Percentiles rank a stretch among this genome's conserved stretches.
phyloP scores from a whole-genome alignment of 1,140 invertebrate species.

The Venustaconcha ellipsiformis region DNA sequence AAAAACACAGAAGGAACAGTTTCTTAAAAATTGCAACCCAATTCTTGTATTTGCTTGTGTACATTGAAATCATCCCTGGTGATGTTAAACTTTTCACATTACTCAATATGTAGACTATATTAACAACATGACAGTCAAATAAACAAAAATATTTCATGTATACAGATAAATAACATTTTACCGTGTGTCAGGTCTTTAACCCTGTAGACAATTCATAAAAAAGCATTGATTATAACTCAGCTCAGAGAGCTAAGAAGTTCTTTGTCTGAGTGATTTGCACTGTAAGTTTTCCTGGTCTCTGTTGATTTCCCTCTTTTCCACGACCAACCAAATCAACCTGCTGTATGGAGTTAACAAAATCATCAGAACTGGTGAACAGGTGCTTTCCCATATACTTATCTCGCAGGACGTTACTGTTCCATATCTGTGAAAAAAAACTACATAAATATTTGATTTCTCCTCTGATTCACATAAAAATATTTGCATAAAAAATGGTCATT shows the following conservation, averaged over 20 bases:
- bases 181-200: too few species aligned
- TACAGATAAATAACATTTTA: too few species aligned
- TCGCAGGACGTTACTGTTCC: conserved; percentile 64
- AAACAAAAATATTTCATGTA: too few species aligned
- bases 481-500: not conserved
- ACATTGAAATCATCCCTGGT: too few species aligned
- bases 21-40: too few species aligned
- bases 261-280: conserved; percentile 54
- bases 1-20: too few species aligned
- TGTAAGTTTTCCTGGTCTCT: conserved; percentile 51
- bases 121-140: too few species aligned
- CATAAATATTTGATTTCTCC: not conserved
- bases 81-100: too few species aligned
- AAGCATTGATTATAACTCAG: too few species aligned
- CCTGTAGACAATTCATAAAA: too few species aligned
- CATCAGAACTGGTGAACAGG: conserved; percentile 57
- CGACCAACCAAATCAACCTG: conserved; percentile 54
- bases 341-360: conserved; percentile 39
- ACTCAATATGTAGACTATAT: too few species aligned
- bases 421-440: conserved; percentile 51
- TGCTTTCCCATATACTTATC: conserved; percentile 65
- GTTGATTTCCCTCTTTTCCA: conserved; percentile 47
- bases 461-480: not conserved
- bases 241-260: conserved; percentile 26
- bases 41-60: too few species aligned